These are phyloP conservation scores for Serrognathus titanus DNA, from an alignment of 2,888 invertebrate species.

Conservation along the genomic window DNA sequence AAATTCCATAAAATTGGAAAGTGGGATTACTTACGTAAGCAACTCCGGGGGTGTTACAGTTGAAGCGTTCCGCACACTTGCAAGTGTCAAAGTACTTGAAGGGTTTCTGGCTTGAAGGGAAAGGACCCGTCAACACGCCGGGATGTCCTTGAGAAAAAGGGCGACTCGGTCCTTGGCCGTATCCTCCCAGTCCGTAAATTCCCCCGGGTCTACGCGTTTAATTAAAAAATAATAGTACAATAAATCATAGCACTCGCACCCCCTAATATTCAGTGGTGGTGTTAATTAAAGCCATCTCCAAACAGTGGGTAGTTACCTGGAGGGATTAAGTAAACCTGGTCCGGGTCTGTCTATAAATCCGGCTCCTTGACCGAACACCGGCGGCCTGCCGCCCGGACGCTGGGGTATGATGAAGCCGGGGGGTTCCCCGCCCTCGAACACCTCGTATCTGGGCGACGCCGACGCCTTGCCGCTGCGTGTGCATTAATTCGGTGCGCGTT, in stretches of 20 bases:
- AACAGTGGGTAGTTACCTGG: not conserved
- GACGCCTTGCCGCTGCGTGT: conserved; percentile 1
- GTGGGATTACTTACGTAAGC: conserved; percentile 49
- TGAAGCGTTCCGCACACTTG: conserved; percentile 55
- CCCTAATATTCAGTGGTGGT: no score
- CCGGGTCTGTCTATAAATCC: conserved; percentile 19
- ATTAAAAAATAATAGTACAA: not conserved
- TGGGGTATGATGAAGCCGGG: conserved; percentile 14
- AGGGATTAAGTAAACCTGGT: conserved; percentile 11
- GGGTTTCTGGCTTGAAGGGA: conserved; percentile 47
- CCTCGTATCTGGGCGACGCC: conserved; percentile 32
- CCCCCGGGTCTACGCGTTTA: conserved; percentile 8
- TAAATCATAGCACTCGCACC: not conserved
- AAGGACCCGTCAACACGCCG: conserved; percentile 44
- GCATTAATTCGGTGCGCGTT: no score
- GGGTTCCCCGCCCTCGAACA: conserved; percentile 27
- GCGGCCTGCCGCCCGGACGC: not conserved
- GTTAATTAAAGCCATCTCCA: no score
- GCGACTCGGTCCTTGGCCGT: conserved; percentile 7
- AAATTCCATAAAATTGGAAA: no score
- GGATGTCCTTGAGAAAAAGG: conserved; percentile 23
- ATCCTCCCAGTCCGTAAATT: conserved; percentile 20
- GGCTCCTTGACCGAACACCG: not conserved
- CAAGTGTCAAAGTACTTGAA: conserved; percentile 47
- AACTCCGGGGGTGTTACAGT: conserved; percentile 54